Percentiles rank a stretch among this genome's conserved stretches.
Conservation (phyloP, 2,888 invertebrate species). For the Callinectes sapidus region DNA sequence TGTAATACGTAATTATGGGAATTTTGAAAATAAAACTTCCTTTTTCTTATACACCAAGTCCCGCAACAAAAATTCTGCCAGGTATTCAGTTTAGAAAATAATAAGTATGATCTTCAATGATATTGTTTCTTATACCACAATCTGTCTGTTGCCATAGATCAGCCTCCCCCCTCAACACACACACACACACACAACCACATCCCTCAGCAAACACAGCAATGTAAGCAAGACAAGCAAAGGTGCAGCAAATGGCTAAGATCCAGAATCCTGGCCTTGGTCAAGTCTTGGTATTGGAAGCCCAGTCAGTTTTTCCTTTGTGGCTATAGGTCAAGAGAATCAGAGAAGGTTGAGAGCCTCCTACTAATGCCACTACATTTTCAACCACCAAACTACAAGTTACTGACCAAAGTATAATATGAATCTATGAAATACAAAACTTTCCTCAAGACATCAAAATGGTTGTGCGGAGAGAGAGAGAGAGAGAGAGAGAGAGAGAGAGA, state of each 20-base stretch:
- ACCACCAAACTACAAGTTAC: not conserved
- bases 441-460: not conserved
- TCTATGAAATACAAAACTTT: not conserved
- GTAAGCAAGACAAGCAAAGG: not conserved
- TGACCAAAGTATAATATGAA: not conserved
- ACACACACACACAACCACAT: not conserved
- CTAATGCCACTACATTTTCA: not conserved
- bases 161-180: not conserved
- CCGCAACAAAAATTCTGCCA: not conserved
- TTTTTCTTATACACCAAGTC: not conserved
- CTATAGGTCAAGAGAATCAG: constrained; percentile 24
- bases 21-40: not conserved
- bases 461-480: not conserved
- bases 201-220: not conserved
- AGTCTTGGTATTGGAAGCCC: not conserved
- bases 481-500: too few species aligned
- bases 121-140: not conserved
- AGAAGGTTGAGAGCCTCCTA: not conserved
- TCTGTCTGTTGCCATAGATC: not conserved
- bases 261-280: not conserved
- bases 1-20: too few species aligned
- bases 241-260: not conserved
- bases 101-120: not conserved
- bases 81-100: not conserved
- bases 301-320: not conserved